Percentiles rank a stretch among this genome's conserved stretches.
Conservation (phyloP, 2,113 vertebrate species). For the Chaenocephalus aceratus region DNA sequence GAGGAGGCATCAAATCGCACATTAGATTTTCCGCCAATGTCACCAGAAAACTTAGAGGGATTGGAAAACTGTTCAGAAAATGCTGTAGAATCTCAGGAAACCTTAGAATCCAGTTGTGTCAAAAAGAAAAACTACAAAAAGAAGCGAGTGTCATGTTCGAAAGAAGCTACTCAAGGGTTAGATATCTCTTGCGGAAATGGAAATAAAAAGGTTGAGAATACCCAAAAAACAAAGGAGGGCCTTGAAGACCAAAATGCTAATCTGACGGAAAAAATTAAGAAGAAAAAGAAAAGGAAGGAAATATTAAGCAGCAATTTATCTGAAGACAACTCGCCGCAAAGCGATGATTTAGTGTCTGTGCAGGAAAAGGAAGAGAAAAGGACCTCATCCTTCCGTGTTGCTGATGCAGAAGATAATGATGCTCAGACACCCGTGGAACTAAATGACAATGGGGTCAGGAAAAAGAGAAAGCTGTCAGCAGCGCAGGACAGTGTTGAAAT, state of each 20-base stretch:
- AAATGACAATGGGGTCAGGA: neutral
- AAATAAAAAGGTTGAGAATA: neutral
- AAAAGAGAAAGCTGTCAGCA: neutral
- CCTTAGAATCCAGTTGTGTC: neutral
- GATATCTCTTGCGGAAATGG: neutral
- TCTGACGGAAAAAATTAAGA: conserved; percentile 30
- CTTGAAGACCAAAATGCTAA: neutral
- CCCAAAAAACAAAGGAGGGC: neutral
- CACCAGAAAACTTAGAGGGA: neutral
- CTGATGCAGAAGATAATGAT: conserved; percentile 60
- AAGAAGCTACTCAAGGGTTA: neutral
- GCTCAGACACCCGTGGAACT: neutral
- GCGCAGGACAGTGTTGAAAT: neutral
- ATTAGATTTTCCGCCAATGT: neutral
- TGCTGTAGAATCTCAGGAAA: neutral
- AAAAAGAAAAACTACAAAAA: conserved; percentile 51
- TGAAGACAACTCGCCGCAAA: neutral
- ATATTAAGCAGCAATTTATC: neutral
- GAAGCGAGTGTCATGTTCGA: neutral
- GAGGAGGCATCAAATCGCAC: neutral
- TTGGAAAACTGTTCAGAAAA: neutral
- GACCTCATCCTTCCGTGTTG: conserved; percentile 55
- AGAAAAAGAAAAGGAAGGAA: conserved; percentile 36
- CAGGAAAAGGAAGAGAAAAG: conserved; percentile 27
- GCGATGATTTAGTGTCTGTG: conserved; percentile 34